These are phyloP conservation scores for Melanaphis sacchari DNA, from an alignment of 1,140 invertebrate genomes.

Conservation along the genomic window DNA sequence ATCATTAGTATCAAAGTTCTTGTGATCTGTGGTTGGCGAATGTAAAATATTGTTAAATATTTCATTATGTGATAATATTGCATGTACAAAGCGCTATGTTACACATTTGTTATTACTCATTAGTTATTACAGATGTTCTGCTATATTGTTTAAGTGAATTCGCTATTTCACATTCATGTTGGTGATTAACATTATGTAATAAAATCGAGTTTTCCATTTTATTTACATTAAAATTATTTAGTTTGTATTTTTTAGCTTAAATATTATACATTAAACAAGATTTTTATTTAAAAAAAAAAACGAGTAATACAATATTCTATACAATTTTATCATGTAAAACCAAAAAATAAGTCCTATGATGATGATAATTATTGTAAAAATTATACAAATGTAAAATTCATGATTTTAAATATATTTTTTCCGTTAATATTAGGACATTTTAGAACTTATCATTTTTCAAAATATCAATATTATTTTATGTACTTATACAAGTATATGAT, in stretches of 20 bases:
- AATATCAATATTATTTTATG: too few relatives aligned
- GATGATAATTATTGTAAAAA: too few relatives aligned
- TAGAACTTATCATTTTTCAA: too few relatives aligned
- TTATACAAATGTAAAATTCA: too few relatives aligned
- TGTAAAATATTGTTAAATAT: background rate
- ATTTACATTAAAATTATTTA: background rate
- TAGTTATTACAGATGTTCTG: background rate
- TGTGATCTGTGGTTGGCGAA: background rate
- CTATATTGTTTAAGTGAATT: constrained; percentile 12
- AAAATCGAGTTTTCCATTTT: background rate
- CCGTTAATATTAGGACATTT: too few relatives aligned
- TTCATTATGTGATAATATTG: background rate
- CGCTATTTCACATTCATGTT: background rate
- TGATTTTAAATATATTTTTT: too few relatives aligned
- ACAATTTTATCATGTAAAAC: background rate
- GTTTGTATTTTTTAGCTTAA: background rate
- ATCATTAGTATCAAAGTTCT: background rate
- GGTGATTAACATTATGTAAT: background rate
- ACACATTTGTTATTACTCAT: background rate
- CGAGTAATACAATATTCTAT: background rate
- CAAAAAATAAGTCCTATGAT: background rate
- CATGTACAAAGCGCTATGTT: background rate
- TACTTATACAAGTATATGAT: too few relatives aligned
- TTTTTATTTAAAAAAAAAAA: background rate
- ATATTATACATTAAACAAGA: background rate